Conservation (phyloP, 2,888 invertebrate species). For the Chironomus riparius region DNA sequence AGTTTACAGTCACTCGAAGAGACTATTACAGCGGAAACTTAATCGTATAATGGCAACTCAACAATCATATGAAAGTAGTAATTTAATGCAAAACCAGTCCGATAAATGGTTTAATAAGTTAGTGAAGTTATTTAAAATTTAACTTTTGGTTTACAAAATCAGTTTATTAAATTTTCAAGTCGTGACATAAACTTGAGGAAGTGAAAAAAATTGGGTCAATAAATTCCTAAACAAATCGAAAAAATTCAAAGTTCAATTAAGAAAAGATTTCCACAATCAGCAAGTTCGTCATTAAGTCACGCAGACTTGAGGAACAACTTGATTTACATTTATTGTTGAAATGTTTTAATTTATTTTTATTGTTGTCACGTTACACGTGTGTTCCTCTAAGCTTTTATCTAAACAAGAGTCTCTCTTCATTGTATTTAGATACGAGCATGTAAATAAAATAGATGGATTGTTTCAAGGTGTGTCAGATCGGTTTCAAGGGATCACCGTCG, state of each 20-base stretch:
- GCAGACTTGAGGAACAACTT: too few relatives aligned
- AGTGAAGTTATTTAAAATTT: background rate
- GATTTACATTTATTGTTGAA: background rate
- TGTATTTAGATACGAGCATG: background rate
- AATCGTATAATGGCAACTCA: background rate
- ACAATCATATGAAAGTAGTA: background rate
- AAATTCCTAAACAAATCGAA: background rate
- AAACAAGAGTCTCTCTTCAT: background rate
- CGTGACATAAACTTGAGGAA: background rate
- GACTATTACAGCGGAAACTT: background rate
- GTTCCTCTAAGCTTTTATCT: background rate
- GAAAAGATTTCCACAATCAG: background rate
- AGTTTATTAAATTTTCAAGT: background rate
- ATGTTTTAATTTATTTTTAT: background rate
- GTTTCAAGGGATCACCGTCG: constrained; percentile 65
- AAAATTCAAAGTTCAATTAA: background rate
- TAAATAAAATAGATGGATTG: constrained; percentile 31
- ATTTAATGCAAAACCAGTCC: background rate
- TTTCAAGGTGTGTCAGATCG: constrained; percentile 52
- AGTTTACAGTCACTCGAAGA: background rate
- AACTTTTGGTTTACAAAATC: background rate
- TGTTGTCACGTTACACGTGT: background rate
- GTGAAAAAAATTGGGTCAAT: background rate
- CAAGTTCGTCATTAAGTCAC: background rate
- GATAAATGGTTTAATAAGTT: constrained; percentile 23